Percentiles rank a stretch among this genome's conserved stretches.
Conservation (phyloP, 2,797 vertebrate genomes). For the Scomberomorus guttatus region DNA sequence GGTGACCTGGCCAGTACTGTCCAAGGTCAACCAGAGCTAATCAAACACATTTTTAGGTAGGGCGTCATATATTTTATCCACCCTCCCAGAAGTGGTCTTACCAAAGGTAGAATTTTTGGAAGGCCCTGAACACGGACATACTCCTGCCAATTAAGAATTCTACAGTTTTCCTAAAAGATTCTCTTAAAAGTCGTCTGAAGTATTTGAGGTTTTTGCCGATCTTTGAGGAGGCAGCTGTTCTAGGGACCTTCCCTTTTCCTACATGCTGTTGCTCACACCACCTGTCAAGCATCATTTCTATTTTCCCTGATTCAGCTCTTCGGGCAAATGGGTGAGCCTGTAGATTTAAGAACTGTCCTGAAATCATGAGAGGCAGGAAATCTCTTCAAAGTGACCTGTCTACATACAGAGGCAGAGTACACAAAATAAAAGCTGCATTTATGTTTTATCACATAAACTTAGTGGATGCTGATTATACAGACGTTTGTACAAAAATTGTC, state of each 20-base stretch:
- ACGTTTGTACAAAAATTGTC: background rate
- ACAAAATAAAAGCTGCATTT: background rate
- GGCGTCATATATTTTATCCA: background rate
- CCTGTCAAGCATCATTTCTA: background rate
- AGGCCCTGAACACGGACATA: background rate
- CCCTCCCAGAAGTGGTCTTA: background rate
- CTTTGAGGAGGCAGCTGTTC: slow-evolving; percentile 5
- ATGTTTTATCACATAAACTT: background rate
- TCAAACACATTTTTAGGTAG: background rate
- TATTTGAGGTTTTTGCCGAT: background rate
- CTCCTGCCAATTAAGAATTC: background rate
- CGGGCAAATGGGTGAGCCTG: background rate
- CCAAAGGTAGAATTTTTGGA: background rate
- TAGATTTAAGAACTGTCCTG: background rate
- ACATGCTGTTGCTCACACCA: background rate
- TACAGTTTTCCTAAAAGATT: background rate
- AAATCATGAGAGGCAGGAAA: background rate
- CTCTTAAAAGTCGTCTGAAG: background rate
- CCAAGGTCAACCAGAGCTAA: background rate
- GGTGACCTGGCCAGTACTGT: background rate
- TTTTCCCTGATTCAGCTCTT: background rate
- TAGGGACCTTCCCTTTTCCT: background rate
- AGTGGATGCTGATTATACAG: background rate
- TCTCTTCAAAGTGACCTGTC: too few species aligned
- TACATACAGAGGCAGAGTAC: background rate